phyloP scores from a whole-genome alignment of 2,888 invertebrate genomes.

The Gasteruption jaculator region DNA sequence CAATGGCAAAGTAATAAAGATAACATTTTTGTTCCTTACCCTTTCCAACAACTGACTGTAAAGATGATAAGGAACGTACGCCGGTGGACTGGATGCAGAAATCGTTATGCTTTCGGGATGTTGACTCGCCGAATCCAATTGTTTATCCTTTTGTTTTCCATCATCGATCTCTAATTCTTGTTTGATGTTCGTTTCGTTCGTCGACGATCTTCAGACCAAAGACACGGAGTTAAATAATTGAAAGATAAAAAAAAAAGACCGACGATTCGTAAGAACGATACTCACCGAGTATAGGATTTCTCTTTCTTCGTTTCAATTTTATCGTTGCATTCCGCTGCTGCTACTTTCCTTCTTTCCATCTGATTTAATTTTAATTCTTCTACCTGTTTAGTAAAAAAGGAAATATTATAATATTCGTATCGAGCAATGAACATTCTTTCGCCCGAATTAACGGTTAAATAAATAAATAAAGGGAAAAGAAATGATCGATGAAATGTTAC shows the following conservation, averaged over 20 bases:
- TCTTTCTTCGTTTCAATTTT: constrained; percentile 41
- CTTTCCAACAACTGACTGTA: constrained; percentile 45
- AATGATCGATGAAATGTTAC: too few relatives aligned
- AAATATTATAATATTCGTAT: constrained; percentile 1
- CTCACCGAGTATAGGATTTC: constrained; percentile 31
- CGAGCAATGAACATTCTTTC: constrained; percentile 1
- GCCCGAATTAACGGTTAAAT: too few relatives aligned
- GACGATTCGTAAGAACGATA: too few relatives aligned
- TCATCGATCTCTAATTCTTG: constrained; percentile 31
- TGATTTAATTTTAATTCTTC: constrained; percentile 47
- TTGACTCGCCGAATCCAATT: constrained; percentile 25
- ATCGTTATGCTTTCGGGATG: constrained; percentile 24
- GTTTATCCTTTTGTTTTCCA: constrained; percentile 34
- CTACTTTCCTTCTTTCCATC: constrained; percentile 41
- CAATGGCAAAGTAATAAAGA: not conserved
- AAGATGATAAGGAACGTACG: constrained; percentile 45
- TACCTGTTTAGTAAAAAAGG: too few relatives aligned
- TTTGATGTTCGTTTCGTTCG: constrained; percentile 30
- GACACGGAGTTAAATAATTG: not conserved
- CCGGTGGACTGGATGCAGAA: constrained; percentile 29
- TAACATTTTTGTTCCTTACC: constrained; percentile 29
- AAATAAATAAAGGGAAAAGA: too few relatives aligned
- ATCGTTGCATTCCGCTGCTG: constrained; percentile 34
- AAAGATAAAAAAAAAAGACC: not conserved
- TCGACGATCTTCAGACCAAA: constrained; percentile 21